Evolutionary conservation across 2,797 vertebrate genomes (phyloP), one percentile per base, ranked within the genome.

Genomic region (Spizella passerina): DNA sequence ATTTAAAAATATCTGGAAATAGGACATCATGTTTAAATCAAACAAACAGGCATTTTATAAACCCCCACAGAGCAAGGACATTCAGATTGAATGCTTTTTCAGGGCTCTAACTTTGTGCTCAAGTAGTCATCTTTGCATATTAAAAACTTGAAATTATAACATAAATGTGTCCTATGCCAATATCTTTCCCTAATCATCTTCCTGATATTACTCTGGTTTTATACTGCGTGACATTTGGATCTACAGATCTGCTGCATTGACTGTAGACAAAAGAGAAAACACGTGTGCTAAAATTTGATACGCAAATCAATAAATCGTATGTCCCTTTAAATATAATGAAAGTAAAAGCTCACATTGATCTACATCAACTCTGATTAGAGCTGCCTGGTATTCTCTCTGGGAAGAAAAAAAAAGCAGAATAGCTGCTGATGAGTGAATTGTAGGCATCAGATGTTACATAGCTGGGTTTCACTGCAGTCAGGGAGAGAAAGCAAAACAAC

Each of bases 281-380:
- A 79, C 2, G 3, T 81, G 86, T 41, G 60, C 88, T 91, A 87
- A 93, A 94, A 87, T 88, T 94, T 96, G 91, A 77, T 83, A 88
- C 29, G 17, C 53, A 57, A 80, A 94, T 96, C 95, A 90, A 94
- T 94, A 88, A 94, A 90, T 94, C 26, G 14, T 83, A 72, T 77
- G 84, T 94, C 84, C 57, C 70, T 92, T 94, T 95, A 92, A 86
- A 92, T 47, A 68, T 69, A 94, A 83, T 64, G 72, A 82, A 89
- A 88, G 65, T 49, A 96, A 82, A 88, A 71, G 76, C 27, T 86
- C 7, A 1, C 80, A 95, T 86, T 95, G 94, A 96, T 96, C 71
- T 70, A 36, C 84, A 83, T 90, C 94, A 91, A 50, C 75, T 90
- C 61, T 14, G n/a, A 94, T 93, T 90, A 94, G 63, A 84, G 65